These are phyloP conservation scores for Hippocampus comes DNA, from an alignment of 2,113 vertebrate species.

Conservation along the genomic window DNA sequence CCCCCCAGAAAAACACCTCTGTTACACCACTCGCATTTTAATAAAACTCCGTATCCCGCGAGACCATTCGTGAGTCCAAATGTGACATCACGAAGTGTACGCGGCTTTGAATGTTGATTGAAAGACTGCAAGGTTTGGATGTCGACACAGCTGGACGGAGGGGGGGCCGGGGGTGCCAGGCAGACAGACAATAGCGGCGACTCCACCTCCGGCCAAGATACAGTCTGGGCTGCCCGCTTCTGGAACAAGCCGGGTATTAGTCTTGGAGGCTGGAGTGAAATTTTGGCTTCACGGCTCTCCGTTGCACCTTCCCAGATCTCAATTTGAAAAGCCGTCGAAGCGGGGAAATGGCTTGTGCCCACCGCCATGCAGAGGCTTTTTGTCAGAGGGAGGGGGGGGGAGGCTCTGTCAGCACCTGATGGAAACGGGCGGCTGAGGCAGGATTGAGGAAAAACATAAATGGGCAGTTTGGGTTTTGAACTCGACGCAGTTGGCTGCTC, in stretches of 20 bases:
- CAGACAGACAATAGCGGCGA: slow-evolving; percentile 40
- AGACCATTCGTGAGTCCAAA: slow-evolving; percentile 20
- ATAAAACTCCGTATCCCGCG: slow-evolving; percentile 29
- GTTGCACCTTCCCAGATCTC: slow-evolving; percentile 61
- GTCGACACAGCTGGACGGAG: slow-evolving; percentile 32
- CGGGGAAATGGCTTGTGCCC: slow-evolving; percentile 64
- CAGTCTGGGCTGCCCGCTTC: slow-evolving; percentile 4
- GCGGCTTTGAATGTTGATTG: slow-evolving; percentile 33
- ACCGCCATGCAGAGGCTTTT: slow-evolving; percentile 37
- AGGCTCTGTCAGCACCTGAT: slow-evolving; percentile 42
- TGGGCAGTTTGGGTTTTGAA: slow-evolving; percentile 14
- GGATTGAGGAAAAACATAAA: slow-evolving; percentile 32
- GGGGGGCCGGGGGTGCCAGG: slow-evolving; percentile 21
- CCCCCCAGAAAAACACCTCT: slow-evolving; percentile 26
- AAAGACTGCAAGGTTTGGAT: slow-evolving; percentile 25
- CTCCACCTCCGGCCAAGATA: slow-evolving; percentile 43
- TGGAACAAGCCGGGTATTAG: slow-evolving; percentile 10
- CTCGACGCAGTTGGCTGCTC: background rate
- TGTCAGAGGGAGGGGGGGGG: slow-evolving; percentile 33
- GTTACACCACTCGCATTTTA: slow-evolving; percentile 53
- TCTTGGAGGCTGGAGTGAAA: slow-evolving; percentile 13
- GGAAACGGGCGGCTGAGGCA: slow-evolving; percentile 27
- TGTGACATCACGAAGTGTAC: slow-evolving; percentile 20
- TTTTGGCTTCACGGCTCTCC: slow-evolving; percentile 19
- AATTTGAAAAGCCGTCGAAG: slow-evolving; percentile 65